Evolutionary conservation across 2,113 vertebrate genomes (phyloP), one percentile per base, ranked within the genome.

Genomic region (Trinectes maculatus): DNA sequence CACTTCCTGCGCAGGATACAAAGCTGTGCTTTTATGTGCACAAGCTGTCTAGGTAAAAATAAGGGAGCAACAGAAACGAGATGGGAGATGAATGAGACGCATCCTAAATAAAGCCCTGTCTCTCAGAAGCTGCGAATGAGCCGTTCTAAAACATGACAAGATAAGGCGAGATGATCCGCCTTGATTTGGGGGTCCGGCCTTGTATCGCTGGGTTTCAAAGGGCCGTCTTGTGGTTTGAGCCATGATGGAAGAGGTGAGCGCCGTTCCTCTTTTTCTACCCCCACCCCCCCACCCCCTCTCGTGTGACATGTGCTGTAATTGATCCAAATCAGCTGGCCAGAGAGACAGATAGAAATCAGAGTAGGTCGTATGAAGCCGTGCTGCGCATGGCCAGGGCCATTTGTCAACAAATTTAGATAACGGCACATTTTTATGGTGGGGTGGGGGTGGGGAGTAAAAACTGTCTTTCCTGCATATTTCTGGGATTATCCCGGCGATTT

Each of bases 161-260:
- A 89, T 89, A 88, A 90, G 82, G 28, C 19, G 4, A 65, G 82
- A 89, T 87, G 81, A 88, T 90, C 86, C 48, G 59, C 33, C 19
- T 19, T 18, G 84, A 86, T 86, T 83, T 10, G 24, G 46, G 53
- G 47, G 66, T 46, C 56, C 51, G 46, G 60, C 42, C 56, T 71
- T 61, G 67, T 80, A 74, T 88, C 85, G 56, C 62, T 65, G 47
- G 70, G 60, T 90, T 91, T 88, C 86, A 91, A 90, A 89, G 87
- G 71, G 68, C 56, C 78, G 83, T 79, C 77, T 61, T 52, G 52
- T 4, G 29, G 80, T 44, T 34, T 56, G 56, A 55, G 64, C 44
- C 31, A n/a, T 72, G 85, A 88, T 87, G 74, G 87, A 89, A 74
- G 76, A 85, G 79, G 77, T 83, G 83, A 85, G 71, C 63, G 46